Conservation (phyloP, 2,888 invertebrate genomes). For the Philaethria dido region DNA sequence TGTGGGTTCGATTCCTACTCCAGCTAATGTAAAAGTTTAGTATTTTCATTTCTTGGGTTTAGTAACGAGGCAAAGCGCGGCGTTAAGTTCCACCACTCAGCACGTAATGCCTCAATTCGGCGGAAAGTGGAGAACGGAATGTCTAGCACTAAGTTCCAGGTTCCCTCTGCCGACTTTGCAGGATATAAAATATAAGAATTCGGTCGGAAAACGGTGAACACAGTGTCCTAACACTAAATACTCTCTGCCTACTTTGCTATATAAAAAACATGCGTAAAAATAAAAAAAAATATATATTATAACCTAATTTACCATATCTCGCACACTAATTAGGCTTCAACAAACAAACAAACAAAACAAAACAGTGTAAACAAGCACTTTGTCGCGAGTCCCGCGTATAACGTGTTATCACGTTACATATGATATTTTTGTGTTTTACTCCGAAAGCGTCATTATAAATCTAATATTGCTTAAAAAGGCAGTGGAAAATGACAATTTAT, state of each 20-base stretch:
- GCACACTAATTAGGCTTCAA: not conserved
- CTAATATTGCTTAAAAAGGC: conserved; percentile 19
- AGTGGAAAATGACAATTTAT: not conserved
- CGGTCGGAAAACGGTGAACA: too few relatives aligned
- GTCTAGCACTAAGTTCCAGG: not conserved
- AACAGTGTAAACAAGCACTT: conserved; percentile 6
- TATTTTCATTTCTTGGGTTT: too few relatives aligned
- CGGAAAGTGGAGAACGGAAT: not conserved
- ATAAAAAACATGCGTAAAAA: too few relatives aligned
- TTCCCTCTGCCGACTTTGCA: too few relatives aligned
- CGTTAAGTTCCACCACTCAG: too few relatives aligned
- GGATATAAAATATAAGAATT: too few relatives aligned
- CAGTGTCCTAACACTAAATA: not conserved
- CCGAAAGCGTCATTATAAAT: conserved; percentile 10
- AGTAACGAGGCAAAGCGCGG: too few relatives aligned
- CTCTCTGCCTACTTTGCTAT: not conserved
- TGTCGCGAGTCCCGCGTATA: conserved; percentile 2
- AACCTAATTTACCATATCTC: too few relatives aligned
- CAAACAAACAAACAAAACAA: conserved; percentile 20
- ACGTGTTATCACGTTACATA: too few relatives aligned
- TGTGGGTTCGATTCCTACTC: too few relatives aligned
- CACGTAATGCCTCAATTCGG: not conserved
- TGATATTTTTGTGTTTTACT: conserved; percentile 5
- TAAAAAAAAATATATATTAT: too few relatives aligned
- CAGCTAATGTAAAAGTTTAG: too few relatives aligned